phyloP scores from a whole-genome alignment of 2,888 invertebrate genomes.

The Abrostola tripartita region DNA sequence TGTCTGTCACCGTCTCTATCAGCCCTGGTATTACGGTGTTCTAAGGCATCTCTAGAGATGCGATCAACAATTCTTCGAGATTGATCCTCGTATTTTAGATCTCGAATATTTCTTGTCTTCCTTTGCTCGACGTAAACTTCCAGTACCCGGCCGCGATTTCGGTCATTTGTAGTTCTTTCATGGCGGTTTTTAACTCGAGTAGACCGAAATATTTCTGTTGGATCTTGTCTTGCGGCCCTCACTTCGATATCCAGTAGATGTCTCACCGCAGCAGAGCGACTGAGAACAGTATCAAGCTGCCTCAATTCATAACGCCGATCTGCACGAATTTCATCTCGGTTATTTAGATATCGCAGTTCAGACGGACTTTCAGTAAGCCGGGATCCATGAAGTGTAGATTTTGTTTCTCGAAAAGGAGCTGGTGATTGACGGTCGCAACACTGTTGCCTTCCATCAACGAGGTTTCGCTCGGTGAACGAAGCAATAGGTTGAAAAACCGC shows the following conservation, averaged over 20 bases:
- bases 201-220: constrained; percentile 19
- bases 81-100: constrained; percentile 16
- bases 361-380: constrained; percentile 48
- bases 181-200: constrained; percentile 18
- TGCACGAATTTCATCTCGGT: constrained; percentile 53
- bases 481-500: constrained; percentile 77
- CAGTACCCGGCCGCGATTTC: constrained; percentile 25
- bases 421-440: constrained; percentile 68
- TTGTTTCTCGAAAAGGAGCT: constrained; percentile 59
- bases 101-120: constrained; percentile 13
- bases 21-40: constrained; percentile 26
- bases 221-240: constrained; percentile 18
- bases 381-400: constrained; percentile 59
- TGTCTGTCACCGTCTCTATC: constrained; percentile 15
- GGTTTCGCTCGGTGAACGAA: constrained; percentile 72
- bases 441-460: constrained; percentile 81
- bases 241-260: constrained; percentile 18
- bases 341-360: constrained; percentile 35
- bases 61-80: constrained; percentile 11
- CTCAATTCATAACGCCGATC: constrained; percentile 58
- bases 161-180: constrained; percentile 17
- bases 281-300: constrained; percentile 32
- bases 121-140: constrained; percentile 18
- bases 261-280: constrained; percentile 32
- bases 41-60: constrained; percentile 17